Evolutionary conservation across 2,797 vertebrate species (phyloP), one percentile per base, ranked within the genome.

Genomic region (Arvicola amphibius): DNA sequence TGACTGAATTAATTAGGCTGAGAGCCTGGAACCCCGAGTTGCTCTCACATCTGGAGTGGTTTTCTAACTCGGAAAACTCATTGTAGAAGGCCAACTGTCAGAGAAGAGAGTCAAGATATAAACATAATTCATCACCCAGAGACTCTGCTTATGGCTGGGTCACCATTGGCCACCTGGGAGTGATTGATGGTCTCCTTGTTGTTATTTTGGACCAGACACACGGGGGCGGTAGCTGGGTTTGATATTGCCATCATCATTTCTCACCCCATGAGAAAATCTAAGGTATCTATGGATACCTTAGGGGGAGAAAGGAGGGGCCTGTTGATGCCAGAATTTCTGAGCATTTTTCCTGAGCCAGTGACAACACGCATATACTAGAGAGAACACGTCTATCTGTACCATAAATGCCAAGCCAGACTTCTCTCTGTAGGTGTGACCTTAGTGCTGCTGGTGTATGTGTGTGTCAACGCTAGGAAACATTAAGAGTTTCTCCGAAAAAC

Each of bases 21-120:
- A 65, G 92, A 89, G 96, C 88, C 96, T 88, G 79, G 86, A 91
- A 85, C 86, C 78, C 56, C 76, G 96, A 97, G 95, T 91, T 90
- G 81, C 90, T 97, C 63, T 61, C 95, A 94, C 96, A 98, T 97
- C 96, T 98, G 97, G 97, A 98, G 98, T 34, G 97, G 95, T 88
- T 97, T 98, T 95, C 59, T 48, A 96, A 94, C 3, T 61, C 97
- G 90, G 97, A 86, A 94, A 98, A 94, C 88, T 96, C 97, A 95
- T 90, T 48, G 79, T 88, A 94, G 95, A 96, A 97, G 95, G 96
- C 95, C 97, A 95, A 67, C 88, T 92, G 96, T 91, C 53, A 93
- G 79, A 96, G 93, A 96, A 48, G 92, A 94, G 92, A 91, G 93
- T 63, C 29, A 43, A 86, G 95, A 73, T 91, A 17, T 71, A 94